phyloP scores from a whole-genome alignment of 2,888 invertebrate species.

The Cataglyphis livida region DNA sequence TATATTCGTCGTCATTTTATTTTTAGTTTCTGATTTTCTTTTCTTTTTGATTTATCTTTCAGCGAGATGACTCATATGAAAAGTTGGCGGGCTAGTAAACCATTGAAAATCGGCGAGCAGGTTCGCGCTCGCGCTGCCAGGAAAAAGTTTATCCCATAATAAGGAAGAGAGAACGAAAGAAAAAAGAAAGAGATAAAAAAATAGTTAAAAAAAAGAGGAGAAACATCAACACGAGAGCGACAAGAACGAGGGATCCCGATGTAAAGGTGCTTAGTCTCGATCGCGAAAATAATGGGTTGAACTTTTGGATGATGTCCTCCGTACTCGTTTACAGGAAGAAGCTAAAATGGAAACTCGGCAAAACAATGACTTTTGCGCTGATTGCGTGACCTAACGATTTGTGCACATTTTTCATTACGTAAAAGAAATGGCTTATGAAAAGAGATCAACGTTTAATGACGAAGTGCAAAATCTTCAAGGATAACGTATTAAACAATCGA shows the following conservation, averaged over 20 bases:
- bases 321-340: constrained; percentile 12
- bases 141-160: constrained; percentile 71
- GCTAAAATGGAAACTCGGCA: constrained; percentile 17
- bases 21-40: constrained; percentile 75
- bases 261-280: constrained; percentile 43
- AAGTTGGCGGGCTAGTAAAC: constrained; percentile 69
- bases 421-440: background rate
- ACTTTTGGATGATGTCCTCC: constrained; percentile 56
- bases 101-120: constrained; percentile 71
- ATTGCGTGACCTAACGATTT: background rate
- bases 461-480: constrained; percentile 15
- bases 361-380: constrained; percentile 5
- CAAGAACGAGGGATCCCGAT: background rate
- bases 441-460: background rate
- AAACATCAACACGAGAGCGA: background rate
- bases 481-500: constrained; percentile 6
- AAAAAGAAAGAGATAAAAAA: background rate
- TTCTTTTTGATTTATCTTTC: constrained; percentile 79
- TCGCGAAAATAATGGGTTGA: constrained; percentile 79
- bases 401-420: background rate
- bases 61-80: constrained; percentile 81
- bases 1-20: constrained; percentile 5
- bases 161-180: constrained; percentile 9
- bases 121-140: constrained; percentile 68
- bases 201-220: constrained; percentile 1